Evolutionary conservation across 2,797 vertebrate species (phyloP), one percentile per base, ranked within the genome.

Genomic region (Epinephelus awoara): DNA sequence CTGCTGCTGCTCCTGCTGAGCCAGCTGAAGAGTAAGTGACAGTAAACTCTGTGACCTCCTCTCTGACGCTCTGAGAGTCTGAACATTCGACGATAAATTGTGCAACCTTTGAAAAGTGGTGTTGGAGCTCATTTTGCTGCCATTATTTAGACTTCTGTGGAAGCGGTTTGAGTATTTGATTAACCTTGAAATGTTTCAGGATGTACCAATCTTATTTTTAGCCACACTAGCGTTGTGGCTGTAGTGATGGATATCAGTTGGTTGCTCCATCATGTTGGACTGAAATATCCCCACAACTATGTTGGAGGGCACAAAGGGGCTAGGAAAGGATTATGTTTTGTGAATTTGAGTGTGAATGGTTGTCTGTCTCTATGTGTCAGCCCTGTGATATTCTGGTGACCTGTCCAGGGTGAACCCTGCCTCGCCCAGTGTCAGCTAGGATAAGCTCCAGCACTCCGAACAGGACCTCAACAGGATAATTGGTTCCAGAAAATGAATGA

Each of bases 1-100:
- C 88, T 1, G 97, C 96, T 52, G 95, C 87, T 74, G 93, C 97
- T 29, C 34, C 34, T 34, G 93, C 96, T 44, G 96, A 95, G 74
- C 95, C 93, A 14, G 94, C 83, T 4, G 95, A 95, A 65, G 95
- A 95, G 96, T 96, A 77, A 86, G 94, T 80, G 19, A 11, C 34
- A 5, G 9, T 44, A 19, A 47, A 72, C 13, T 78, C 21, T 52
- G 51, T 72, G 49, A 50, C 62, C 46, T 52, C 54, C 29, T 21
- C 52, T 21, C 47, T 12, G 23, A 21, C 42, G n/a, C 6, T 66
- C 44, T 19, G 5, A 23, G 19, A 51, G 2, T 51, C 40, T 52
- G 27, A 46, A 18, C 46, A 18, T 18, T 56, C 46, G 40, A n/a
- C 17, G 7, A 6, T 49, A 15, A 57, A 57, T 72, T 49, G 15